A percentile compares a stretch with the other conserved stretches of the same genome.
phyloP scores from a whole-genome alignment of 2,113 vertebrate genomes.

The Erpornis zantholeuca region DNA sequence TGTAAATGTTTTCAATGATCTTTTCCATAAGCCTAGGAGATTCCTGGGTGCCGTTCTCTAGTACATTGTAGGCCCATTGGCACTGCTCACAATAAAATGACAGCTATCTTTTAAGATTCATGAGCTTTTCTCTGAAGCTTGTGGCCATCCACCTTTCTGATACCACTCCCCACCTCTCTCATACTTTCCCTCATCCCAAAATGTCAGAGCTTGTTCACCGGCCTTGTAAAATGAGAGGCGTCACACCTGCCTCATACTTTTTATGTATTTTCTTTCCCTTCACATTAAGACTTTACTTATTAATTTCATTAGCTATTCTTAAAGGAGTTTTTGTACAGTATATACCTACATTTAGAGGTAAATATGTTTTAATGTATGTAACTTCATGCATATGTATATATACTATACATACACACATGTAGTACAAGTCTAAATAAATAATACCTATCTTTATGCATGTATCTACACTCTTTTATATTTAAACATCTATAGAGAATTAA shows the following conservation, averaged over 20 bases:
- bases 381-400: not conserved
- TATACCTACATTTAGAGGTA: not conserved
- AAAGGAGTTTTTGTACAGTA: not conserved
- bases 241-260: not conserved
- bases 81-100: not conserved
- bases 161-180: fast-evolving
- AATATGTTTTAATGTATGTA: not conserved
- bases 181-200: not conserved
- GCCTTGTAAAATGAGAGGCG: not conserved
- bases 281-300: not conserved
- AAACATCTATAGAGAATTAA: not conserved
- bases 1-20: not conserved
- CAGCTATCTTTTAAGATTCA: not conserved
- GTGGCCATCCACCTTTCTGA: not conserved
- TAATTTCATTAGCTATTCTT: not conserved
- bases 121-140: not conserved
- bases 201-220: not conserved
- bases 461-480: not conserved
- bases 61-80: not conserved
- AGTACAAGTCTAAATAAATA: not conserved
- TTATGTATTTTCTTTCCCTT: not conserved
- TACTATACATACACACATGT: not conserved
- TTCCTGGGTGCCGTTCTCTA: not conserved
- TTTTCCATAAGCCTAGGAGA: not conserved
- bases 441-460: not conserved